Conservation (phyloP, 2,888 invertebrate genomes). For the Leptinotarsa tumamoca region DNA sequence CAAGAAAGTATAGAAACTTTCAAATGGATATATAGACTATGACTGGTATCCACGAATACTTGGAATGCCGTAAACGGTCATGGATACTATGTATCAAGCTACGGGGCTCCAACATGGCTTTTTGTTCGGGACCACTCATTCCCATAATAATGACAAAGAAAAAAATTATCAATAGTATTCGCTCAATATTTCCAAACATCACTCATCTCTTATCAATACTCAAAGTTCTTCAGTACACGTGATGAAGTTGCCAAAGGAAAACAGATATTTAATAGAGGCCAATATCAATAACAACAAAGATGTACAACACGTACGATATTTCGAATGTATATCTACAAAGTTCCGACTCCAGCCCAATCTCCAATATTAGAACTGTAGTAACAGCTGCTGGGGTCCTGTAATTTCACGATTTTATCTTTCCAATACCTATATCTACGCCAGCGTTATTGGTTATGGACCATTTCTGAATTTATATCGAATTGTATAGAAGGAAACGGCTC, state of each 20-base stretch:
- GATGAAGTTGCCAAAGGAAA: not conserved
- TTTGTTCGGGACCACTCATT: too few species aligned
- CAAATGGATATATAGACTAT: too few species aligned
- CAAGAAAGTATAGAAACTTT: too few species aligned
- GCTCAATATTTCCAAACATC: too few species aligned
- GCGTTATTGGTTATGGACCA: constrained; percentile 14
- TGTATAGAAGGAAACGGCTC: not conserved
- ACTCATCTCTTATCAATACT: too few species aligned
- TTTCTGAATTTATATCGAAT: constrained; percentile 3
- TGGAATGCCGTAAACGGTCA: too few species aligned
- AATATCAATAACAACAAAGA: not conserved
- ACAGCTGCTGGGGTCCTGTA: constrained; percentile 21
- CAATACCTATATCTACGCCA: constrained; percentile 15
- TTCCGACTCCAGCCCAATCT: constrained; percentile 1
- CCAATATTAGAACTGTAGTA: constrained; percentile 15
- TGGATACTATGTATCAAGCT: too few species aligned
- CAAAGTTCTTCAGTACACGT: not conserved
- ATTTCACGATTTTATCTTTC: constrained; percentile 11
- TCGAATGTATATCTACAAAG: constrained; percentile 5
- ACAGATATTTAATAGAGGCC: not conserved
- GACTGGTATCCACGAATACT: too few species aligned
- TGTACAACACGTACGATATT: constrained; percentile 8
- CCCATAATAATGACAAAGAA: too few species aligned
- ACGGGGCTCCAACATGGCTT: too few species aligned
- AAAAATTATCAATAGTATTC: too few species aligned